Conservation (phyloP, 2,888 invertebrate species). For the Acanthoscelides obtectus region DNA sequence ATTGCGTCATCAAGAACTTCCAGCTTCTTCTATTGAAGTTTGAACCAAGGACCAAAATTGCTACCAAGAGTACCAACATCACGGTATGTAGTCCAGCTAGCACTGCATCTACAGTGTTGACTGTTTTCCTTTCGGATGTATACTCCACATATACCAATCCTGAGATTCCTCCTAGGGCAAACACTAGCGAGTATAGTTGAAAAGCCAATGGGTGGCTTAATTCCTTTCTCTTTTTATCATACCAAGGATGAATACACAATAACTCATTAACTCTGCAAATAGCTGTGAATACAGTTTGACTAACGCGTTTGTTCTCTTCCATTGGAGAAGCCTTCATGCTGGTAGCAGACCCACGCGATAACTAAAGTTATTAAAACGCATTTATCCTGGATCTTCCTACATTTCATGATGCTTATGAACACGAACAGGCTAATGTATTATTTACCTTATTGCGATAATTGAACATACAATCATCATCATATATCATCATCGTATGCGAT, state of each 20-base stretch:
- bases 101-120: background rate
- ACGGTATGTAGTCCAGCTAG: background rate
- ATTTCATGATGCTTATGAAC: background rate
- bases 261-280: background rate
- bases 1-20: background rate
- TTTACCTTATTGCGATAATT: background rate
- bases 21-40: background rate
- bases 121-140: background rate
- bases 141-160: background rate
- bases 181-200: background rate
- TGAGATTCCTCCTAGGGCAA: background rate
- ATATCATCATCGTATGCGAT: background rate
- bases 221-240: background rate
- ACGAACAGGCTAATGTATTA: background rate
- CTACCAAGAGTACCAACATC: background rate
- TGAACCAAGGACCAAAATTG: background rate
- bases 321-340: background rate
- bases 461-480: background rate
- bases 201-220: background rate
- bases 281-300: background rate
- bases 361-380: background rate
- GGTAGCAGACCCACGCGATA: background rate
- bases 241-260: background rate
- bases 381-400: background rate
- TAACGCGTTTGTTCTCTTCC: background rate